Evolutionary conservation across 1,140 invertebrate genomes (phyloP), one percentile per base, ranked within the genome.

Genomic region (Drosophila bocki): DNA sequence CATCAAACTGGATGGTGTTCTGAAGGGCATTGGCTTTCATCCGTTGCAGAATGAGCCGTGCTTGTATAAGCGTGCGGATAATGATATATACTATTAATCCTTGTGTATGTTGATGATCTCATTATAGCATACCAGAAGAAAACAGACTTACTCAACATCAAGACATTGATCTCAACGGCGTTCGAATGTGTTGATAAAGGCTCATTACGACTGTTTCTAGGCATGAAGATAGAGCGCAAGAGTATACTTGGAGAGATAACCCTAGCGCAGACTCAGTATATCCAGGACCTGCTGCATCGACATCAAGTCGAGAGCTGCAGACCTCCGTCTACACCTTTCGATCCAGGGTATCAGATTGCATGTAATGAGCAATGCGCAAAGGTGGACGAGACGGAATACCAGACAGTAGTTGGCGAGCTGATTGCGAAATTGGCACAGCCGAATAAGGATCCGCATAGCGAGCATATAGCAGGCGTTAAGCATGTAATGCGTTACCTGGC

Each of bases 381-480:
- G 6, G 53, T 17, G 1, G 53, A 22, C 53, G 33, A 26, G 9
- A 56, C 26, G 7, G 17, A n/a, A 19, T 58, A 59, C 19, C 54
- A 42, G 26, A 32, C 32, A 42, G 35, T 6, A 17, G 5, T 59
- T 48, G 54, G 35, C 12, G 17, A 56, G 53, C 53, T 56, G 32
- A 56, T 41, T n/a, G 15, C n/a, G n/a, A 42, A 42, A 9, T 42
- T 42, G 41, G n/a, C 41, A 42, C 41, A 41, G 7, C 39, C 15
- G 15, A 41, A 41, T 41, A 41, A 45, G 19, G 13, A 64, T 35
- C 41, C 62, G 3, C 51, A 48, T 7, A 33, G 9, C 32, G 39
- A 64, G 22, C 50, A 44, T 13, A 4, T 35, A 22, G 37, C 51
- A 56, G 39, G 32, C 26, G 50, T 45, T n/a, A 56, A 35, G 62